Evolutionary conservation across 2,888 invertebrate species (phyloP), one percentile per base, ranked within the genome.

Genomic region (Cybosia mesomella): DNA sequence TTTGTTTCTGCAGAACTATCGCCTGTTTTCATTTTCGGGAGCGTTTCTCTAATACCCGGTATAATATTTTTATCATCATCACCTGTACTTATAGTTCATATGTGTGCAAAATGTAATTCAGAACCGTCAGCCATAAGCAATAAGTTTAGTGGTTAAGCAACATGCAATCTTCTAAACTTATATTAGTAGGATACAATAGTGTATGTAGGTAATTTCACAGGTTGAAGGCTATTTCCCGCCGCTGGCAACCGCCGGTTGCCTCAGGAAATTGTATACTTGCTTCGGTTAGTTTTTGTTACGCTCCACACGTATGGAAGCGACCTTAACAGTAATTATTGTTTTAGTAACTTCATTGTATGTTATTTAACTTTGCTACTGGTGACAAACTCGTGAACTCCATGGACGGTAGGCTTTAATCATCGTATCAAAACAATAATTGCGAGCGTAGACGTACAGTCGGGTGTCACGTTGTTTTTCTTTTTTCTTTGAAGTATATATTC

Each of bases 221-320:
- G 61, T 28, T 60, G 64, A 55, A 68, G 55, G 70, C 65, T 66
- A 76, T 79, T 76, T 79, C 79, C 78, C 68, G 54, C 53, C 18
- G 71, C 36, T 54, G 67, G 60, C 67, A 66, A 43, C 57, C 18
- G 21, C 1, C 21, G 36, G 68, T 65, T 68, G 68, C 62, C 58
- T 21, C 59, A 74, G 78, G 78, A 79, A 79, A 79, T 79, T 79
- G 73, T 74, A 64, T 64, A 69, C 28, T 70, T 61, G 58, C 32
- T 53, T 62, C n/a, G 58, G 60, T 3, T 43, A 49, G 32, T 11
- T 34, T 57, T 58, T 59, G 32, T 39, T 8, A 22, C 22, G 2
- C 34, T 21, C 15, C 39, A 59, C 24, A 22, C 18, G 49, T 53
- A 10, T 34, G 18, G 34, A 21, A 39, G 28, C 5, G 18, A 10